Evolutionary conservation across 2,888 invertebrate species (phyloP), one percentile per base, ranked within the genome.

Genomic region (Eudasyphora cyanicolor): DNA sequence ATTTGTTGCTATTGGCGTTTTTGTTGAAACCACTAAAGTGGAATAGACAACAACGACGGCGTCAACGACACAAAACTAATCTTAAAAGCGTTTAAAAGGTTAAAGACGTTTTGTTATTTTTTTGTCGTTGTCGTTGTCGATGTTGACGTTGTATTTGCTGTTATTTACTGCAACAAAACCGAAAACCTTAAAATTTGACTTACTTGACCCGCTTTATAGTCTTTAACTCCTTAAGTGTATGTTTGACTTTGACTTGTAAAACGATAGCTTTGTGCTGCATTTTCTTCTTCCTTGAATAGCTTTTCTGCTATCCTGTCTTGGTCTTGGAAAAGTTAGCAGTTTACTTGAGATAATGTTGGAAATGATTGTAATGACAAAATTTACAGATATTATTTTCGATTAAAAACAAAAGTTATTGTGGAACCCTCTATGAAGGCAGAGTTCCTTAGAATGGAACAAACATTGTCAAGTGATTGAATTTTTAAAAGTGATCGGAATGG

Each of bases 61-160:
- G 14, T 21, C 45, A 73, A 60, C 54, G 70, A 76, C 75, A 82
- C 76, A 62, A 54, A 70, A 51, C 21, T 60, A 49, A 76, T 42
- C 54, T 57, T 29, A 38, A 79, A 81, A 79, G 69, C 49, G 73
- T 85, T 79, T 49, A 82, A 79, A 82, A 81, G 81, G 80, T 82
- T 80, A 85, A 85, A 82, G 80, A 82, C 83, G 73, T 77, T 82
- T 75, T 76, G 78, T 71, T 75, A 76, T 82, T 67, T n/a, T n/a
- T 45, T 79, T 79, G 82, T 73, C 74, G 78, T 81, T 70, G 60
- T 73, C 67, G 76, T 75, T 62, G 32, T 4, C n/a, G n/a, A n/a
- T 79, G 82, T 73, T 74, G 78, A 79, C 64, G 60, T 73, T 67
- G 76, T 75, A 32, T n/a, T 4, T 62, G 32, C n/a, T 60, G 27